phyloP scores from a whole-genome alignment of 2,888 invertebrate genomes.

The Elmis aenea region DNA sequence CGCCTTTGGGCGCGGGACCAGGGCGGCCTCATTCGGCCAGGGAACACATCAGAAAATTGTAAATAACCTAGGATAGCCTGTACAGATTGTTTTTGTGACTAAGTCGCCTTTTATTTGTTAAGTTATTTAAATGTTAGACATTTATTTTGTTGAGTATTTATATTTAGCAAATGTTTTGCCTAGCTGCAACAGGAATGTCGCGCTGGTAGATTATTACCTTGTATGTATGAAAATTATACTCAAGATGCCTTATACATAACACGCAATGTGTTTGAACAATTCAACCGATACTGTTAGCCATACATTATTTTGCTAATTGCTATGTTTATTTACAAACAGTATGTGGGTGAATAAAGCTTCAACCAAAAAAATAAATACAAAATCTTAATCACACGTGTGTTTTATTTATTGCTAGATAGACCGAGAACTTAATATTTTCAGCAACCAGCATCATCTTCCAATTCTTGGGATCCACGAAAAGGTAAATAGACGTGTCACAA shows the following conservation, averaged over 20 bases:
- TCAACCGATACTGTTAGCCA: constrained; percentile 35
- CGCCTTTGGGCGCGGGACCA: constrained; percentile 45
- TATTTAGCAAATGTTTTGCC: constrained; percentile 14
- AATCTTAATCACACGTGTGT: background rate
- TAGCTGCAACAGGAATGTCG: constrained; percentile 38
- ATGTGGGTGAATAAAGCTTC: constrained; percentile 27
- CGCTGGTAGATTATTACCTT: constrained; percentile 36
- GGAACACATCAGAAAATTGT: constrained; percentile 40
- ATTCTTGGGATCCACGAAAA: no score
- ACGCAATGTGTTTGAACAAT: constrained; percentile 31
- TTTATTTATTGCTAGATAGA: background rate
- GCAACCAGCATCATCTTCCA: no score
- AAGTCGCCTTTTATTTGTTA: constrained; percentile 37
- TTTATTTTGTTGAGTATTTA: constrained; percentile 42
- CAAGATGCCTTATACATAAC: constrained; percentile 39
- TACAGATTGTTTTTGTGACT: constrained; percentile 42
- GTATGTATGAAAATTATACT: constrained; percentile 34
- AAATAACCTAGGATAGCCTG: constrained; percentile 32
- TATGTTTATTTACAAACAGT: constrained; percentile 24
- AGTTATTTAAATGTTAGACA: constrained; percentile 42
- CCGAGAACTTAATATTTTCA: no score
- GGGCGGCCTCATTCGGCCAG: constrained; percentile 44
- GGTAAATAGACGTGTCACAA: no score
- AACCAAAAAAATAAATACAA: constrained; percentile 20
- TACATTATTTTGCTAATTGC: constrained; percentile 30